A percentile compares a stretch with the other conserved stretches of the same genome.
phyloP scores from a whole-genome alignment of 2,113 vertebrate species.

The Callipepla californica region DNA sequence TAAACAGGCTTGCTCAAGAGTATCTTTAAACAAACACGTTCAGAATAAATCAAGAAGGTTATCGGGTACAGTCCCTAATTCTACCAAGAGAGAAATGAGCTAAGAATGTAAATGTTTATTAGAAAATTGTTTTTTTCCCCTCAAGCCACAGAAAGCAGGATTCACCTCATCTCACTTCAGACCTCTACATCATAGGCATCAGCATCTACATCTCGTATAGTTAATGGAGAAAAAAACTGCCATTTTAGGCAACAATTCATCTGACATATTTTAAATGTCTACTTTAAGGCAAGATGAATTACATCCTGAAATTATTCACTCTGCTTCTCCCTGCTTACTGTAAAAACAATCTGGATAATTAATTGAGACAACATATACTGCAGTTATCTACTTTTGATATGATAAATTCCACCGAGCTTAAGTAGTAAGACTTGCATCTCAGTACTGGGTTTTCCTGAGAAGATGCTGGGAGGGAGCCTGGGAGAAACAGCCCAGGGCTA shows the following conservation, averaged over 20 bases:
- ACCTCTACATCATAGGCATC: background rate
- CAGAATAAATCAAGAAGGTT: background rate
- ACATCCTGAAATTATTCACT: background rate
- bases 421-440: background rate
- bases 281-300: background rate
- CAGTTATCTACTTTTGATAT: background rate
- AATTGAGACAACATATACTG: background rate
- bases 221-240: background rate
- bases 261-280: background rate
- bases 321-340: background rate
- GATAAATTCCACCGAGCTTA: background rate
- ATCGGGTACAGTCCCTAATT: background rate
- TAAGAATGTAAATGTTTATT: background rate
- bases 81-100: background rate
- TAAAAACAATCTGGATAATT: background rate
- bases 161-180: background rate
- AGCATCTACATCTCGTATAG: background rate
- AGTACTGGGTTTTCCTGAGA: background rate
- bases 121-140: background rate
- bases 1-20: background rate
- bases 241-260: background rate
- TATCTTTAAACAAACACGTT: background rate
- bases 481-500: background rate
- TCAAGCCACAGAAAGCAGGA: rapidly evolving
- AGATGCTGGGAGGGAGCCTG: background rate